These are phyloP conservation scores for Lysandra bellargus DNA, from an alignment of 2,888 invertebrate species.

Conservation along the genomic window DNA sequence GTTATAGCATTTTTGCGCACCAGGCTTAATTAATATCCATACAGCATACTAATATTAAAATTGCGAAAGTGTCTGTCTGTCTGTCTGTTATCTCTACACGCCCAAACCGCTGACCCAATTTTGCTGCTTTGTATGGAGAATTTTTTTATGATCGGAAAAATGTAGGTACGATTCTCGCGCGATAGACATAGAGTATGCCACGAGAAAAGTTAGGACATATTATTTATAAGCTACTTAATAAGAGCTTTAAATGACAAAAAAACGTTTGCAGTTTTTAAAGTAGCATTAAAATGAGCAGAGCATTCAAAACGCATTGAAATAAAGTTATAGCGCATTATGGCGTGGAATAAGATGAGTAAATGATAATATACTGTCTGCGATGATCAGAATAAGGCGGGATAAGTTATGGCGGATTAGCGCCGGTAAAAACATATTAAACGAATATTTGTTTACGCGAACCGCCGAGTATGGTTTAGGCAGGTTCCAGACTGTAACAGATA, in stretches of 20 bases:
- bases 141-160: too few species aligned
- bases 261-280: neutral
- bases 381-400: constrained; percentile 65
- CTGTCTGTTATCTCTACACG: too few species aligned
- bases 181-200: too few species aligned
- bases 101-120: too few species aligned
- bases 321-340: constrained; percentile 21
- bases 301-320: constrained; percentile 21
- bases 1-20: neutral
- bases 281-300: neutral
- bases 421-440: constrained; percentile 78
- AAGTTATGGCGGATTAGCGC: constrained; percentile 73
- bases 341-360: constrained; percentile 46
- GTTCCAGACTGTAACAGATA: neutral
- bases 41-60: too few species aligned
- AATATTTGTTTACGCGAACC: constrained; percentile 69
- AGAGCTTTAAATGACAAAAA: neutral
- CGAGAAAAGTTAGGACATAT: too few species aligned
- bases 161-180: too few species aligned
- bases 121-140: too few species aligned
- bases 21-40: neutral
- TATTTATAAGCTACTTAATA: too few species aligned
- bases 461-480: neutral
- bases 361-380: constrained; percentile 51
- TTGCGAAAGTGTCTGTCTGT: too few species aligned